Conservation (phyloP, 2,797 vertebrate species). For the Eulemur coronatus region DNA sequence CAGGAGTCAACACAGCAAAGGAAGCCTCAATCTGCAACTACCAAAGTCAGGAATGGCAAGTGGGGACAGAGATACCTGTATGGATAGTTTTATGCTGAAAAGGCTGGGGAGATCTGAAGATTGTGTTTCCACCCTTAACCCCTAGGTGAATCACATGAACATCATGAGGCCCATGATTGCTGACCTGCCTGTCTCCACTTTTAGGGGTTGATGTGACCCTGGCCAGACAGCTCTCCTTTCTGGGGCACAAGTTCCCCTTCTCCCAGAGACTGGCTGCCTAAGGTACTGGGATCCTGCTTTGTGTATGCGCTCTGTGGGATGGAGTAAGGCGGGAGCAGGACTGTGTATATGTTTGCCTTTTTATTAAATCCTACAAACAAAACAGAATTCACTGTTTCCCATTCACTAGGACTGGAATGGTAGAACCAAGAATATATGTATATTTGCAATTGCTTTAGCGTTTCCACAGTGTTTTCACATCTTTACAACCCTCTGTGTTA, state of each 20-base stretch:
- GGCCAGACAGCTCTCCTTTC: background rate
- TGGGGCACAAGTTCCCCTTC: background rate
- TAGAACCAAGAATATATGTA: background rate
- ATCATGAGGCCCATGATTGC: background rate
- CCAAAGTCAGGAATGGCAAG: background rate
- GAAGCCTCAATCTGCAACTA: background rate
- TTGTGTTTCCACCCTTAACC: conserved; percentile 7
- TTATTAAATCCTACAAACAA: background rate
- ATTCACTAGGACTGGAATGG: background rate
- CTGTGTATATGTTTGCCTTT: background rate
- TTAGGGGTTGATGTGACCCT: background rate
- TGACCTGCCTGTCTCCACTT: background rate
- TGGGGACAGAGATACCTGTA: background rate
- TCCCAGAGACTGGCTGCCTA: background rate
- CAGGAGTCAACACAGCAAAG: background rate
- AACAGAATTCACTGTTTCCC: background rate
- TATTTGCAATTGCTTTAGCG: background rate
- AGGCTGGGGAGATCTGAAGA: background rate
- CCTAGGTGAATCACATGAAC: conserved; percentile 40
- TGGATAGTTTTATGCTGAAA: background rate
- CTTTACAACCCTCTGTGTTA: background rate
- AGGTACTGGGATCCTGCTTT: background rate
- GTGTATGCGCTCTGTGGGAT: background rate
- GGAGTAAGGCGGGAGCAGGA: background rate
- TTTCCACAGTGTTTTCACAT: background rate